A percentile compares a stretch with the other conserved stretches of the same genome.
phyloP scores from a whole-genome alignment of 2,113 vertebrate genomes.

The Percopsis transmontana region DNA sequence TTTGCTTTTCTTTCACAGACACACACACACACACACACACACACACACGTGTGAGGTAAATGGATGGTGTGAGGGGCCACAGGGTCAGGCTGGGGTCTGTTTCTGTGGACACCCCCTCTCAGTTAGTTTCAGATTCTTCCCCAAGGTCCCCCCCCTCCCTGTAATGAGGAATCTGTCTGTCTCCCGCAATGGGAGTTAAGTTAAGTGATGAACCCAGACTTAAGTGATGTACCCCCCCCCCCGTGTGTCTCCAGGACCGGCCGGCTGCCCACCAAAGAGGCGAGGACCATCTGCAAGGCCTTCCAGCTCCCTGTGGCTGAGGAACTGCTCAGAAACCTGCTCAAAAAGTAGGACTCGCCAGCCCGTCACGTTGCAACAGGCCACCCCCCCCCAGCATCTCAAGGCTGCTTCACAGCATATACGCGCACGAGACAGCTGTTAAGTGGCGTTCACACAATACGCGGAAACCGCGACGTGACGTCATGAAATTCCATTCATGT shows the following conservation, averaged over 20 bases:
- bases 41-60: conserved; percentile 17
- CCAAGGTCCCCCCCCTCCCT: background rate
- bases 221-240: background rate
- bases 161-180: conserved; percentile 30
- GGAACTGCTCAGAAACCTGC: conserved; percentile 78
- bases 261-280: conserved; percentile 73
- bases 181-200: background rate
- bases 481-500: too few relatives aligned
- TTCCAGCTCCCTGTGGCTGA: conserved; percentile 82
- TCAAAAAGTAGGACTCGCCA: conserved; percentile 78
- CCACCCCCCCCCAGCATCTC: conserved; percentile 1
- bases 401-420: too few relatives aligned
- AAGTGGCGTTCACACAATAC: too few relatives aligned
- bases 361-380: background rate
- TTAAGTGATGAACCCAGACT: too few relatives aligned
- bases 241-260: conserved; percentile 73
- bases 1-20: background rate
- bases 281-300: conserved; percentile 83
- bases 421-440: too few relatives aligned
- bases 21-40: background rate
- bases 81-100: conserved; percentile 41
- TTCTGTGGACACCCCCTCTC: conserved; percentile 44
- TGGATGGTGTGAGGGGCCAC: conserved; percentile 30
- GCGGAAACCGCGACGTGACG: too few relatives aligned
- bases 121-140: conserved; percentile 48